phyloP scores from a whole-genome alignment of 2,888 invertebrate genomes.

The Aproaerema taeniolella region DNA sequence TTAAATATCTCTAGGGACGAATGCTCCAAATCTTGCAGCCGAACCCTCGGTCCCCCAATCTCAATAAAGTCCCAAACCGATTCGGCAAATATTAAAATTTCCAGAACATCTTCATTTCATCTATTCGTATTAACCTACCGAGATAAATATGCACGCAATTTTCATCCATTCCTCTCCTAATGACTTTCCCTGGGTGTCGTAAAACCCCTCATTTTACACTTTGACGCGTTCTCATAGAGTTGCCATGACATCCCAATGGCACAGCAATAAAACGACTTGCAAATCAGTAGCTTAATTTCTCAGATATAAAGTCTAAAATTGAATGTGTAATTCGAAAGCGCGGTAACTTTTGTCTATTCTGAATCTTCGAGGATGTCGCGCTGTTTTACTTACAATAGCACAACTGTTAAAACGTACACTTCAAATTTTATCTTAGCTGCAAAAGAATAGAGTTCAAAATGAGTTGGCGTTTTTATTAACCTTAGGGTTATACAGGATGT shows the following conservation, averaged over 20 bases:
- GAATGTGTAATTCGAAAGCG: constrained; percentile 32
- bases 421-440: background rate
- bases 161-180: constrained; percentile 74
- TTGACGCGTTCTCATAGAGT: constrained; percentile 76
- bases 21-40: too few relatives aligned
- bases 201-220: constrained; percentile 77
- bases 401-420: constrained; percentile 28
- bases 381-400: constrained; percentile 45
- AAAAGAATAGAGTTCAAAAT: constrained; percentile 22
- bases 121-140: constrained; percentile 65
- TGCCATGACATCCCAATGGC: constrained; percentile 67
- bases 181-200: constrained; percentile 74
- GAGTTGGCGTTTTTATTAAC: constrained; percentile 14
- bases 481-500: constrained; percentile 24
- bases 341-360: constrained; percentile 70
- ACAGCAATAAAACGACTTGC: constrained; percentile 37
- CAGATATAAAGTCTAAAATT: constrained; percentile 47
- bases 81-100: constrained; percentile 9
- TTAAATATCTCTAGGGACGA: too few relatives aligned
- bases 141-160: constrained; percentile 74
- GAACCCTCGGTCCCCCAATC: constrained; percentile 2
- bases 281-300: constrained; percentile 32
- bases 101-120: constrained; percentile 36
- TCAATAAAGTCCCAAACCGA: constrained; percentile 9
- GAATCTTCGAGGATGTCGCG: constrained; percentile 66